These are phyloP conservation scores for Pempheris klunzingeri DNA, from an alignment of 2,797 vertebrate species.

Conservation along the genomic window DNA sequence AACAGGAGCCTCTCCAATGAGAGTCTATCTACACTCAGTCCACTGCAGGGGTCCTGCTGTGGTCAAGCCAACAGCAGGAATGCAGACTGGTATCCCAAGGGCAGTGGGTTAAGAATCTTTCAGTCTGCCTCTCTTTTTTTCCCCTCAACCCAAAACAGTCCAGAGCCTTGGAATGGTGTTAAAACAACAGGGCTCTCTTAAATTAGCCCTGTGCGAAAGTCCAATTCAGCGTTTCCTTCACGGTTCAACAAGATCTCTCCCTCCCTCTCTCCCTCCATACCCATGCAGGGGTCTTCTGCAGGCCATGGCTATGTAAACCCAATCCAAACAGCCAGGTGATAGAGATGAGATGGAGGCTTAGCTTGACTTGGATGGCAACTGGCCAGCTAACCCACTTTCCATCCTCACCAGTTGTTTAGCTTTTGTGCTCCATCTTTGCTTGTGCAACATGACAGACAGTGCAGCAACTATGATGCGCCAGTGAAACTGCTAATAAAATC, in stretches of 20 bases:
- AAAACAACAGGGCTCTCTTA: constrained; percentile 70
- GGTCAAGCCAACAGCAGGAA: constrained; percentile 68
- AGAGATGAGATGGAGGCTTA: constrained; percentile 45
- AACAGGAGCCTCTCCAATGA: constrained; percentile 52
- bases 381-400: constrained; percentile 78
- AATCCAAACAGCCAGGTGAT: constrained; percentile 66
- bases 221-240: constrained; percentile 67
- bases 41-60: constrained; percentile 67
- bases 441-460: constrained; percentile 30
- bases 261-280: constrained; percentile 8
- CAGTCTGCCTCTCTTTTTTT: constrained; percentile 47
- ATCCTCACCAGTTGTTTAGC: constrained; percentile 27
- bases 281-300: constrained; percentile 34
- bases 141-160: constrained; percentile 38
- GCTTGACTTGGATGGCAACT: constrained; percentile 30
- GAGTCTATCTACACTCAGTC: constrained; percentile 30
- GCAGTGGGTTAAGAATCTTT: constrained; percentile 69
- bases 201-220: constrained; percentile 64
- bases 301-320: constrained; percentile 45
- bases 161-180: constrained; percentile 52
- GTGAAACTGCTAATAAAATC: not conserved
- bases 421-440: not conserved
- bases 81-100: constrained; percentile 68
- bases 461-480: constrained; percentile 30
- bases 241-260: constrained; percentile 47